phyloP scores from a whole-genome alignment of 2,888 invertebrate genomes.

The Lithosia quadra region DNA sequence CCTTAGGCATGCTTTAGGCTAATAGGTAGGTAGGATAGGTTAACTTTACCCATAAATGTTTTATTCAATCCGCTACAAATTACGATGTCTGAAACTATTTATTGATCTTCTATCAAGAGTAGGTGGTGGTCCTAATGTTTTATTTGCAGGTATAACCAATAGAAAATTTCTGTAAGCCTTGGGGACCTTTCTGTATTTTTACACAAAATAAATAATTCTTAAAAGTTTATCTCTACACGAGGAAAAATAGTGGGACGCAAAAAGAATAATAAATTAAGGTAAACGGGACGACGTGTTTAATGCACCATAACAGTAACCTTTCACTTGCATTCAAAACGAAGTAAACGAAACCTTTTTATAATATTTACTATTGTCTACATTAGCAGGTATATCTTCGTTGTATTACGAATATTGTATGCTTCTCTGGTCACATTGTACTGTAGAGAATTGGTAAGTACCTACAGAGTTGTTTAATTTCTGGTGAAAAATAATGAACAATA shows the following conservation, averaged over 20 bases:
- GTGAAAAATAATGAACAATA: neutral
- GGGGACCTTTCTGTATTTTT: constrained; percentile 13
- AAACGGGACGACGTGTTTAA: constrained; percentile 25
- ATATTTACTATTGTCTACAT: neutral
- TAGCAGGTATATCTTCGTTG: neutral
- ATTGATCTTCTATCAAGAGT: neutral
- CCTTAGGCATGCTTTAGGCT: no score
- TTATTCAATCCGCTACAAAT: neutral
- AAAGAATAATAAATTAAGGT: constrained; percentile 28
- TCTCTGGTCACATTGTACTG: no score
- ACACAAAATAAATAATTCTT: constrained; percentile 16
- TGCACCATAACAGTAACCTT: constrained; percentile 24
- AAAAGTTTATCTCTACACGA: constrained; percentile 17
- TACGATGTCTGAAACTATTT: neutral
- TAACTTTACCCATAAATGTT: neutral
- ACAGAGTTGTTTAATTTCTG: neutral
- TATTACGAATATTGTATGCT: neutral
- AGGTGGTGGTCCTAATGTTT: neutral
- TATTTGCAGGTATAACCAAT: neutral
- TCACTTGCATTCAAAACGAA: constrained; percentile 21
- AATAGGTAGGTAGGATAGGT: no score
- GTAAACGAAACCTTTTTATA: constrained; percentile 10
- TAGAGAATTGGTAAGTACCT: no score
- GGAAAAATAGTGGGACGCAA: constrained; percentile 17
- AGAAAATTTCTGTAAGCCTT: neutral